Evolutionary conservation across 1,140 invertebrate species (phyloP), one percentile per base, ranked within the genome.

Genomic region (Leptestheria dahalacensis): DNA sequence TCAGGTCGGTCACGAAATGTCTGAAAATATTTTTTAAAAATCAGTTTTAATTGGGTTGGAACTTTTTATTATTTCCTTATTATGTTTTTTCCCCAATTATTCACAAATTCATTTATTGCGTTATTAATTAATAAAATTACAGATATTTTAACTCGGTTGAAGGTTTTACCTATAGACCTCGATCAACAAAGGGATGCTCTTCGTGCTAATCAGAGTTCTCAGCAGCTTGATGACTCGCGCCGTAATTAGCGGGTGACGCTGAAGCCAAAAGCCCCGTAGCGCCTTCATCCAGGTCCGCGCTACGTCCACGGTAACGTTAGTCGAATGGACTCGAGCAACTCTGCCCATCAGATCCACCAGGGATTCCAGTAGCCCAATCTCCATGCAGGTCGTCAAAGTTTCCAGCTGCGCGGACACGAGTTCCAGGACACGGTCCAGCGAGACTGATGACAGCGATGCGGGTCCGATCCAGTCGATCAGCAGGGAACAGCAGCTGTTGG

Each of bases 161-260:
- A 25, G 0, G 23, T 21, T 52, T 3, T 15, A 55, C 53, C 53
- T 55, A 48, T 62, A 62, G 28, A 60, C 46, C 18, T 62, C 61
- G 18, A 61, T 58, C 1, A 62, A 18, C 12, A 62, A 24, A 21
- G 49, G 48, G 3, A 62, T 49, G 41, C 50, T 62, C 18, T 60
- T 60, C 28, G 51, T 49, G 23, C 50, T 60, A 9, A 62, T 23
- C 11, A 62, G 11, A 21, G 41, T 41, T 11, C 33, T 50, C 3
- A 61, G 41, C 9, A 61, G 24, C 46, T 61, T 41, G 25, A 41
- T 52, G 9, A 54, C 33, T 12, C 33, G 53, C 10, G 53, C n/a
- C 6, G 33, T 26, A 29, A 55, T n/a, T 55, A 12, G 10, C 12
- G 26, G 53, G 26, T 33, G n/a, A 33, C 53, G 24, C 15, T 9